Evolutionary conservation across 37 sponge, comb jelly and placozoan genomes (phyloP), one percentile per base, ranked within the genome.

Genomic region (Dysidea cf. avara): DNA sequence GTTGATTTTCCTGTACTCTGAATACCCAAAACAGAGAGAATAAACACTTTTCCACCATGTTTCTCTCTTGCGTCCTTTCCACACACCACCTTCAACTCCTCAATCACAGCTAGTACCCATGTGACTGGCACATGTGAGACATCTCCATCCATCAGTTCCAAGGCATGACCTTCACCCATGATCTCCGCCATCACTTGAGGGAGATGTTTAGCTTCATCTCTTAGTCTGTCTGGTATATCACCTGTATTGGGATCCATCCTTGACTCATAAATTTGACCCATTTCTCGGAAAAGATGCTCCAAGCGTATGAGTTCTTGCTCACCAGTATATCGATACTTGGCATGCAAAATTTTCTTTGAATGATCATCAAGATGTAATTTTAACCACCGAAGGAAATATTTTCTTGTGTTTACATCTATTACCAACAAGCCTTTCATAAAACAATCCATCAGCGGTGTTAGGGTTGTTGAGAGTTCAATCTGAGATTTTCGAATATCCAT

Each of bases 1-100:
- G 78, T 77, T 1, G 78, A 77, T 29, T 77, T 77, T 18, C 78
- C 75, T n/a, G 61, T 60, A 32, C 75, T 74, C 59, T 77, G 78
- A 4, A 66, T 32, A 5, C 68, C 68, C 21, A 77, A 33, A n/a
- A 77, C 51, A 35, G 68, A 77, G 66, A 64, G 34, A 7, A 64
- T 17, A 17, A 39, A 28, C 20, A 64, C 6, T 18, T 18, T 39
- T 25, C n/a, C n/a, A n/a, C n/a, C n/a, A n/a, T n/a, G n/a, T n/a
- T n/a, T n/a, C n/a, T n/a, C n/a, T n/a, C n/a, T 20, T n/a, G n/a
- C 24, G 4, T 58, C 21, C 30, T 77, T 53, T 2, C 61, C 28
- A 21, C 54, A 40, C 13, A 38, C 34, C 18, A 55, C 14, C 22
- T 53, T 18, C 18, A 66, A 26, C 38, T 67, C 18, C 22, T 77